A percentile compares a stretch with the other conserved stretches of the same genome.
phyloP scores from a whole-genome alignment of 2,113 vertebrate genomes.

The Eonycteris spelaea region DNA sequence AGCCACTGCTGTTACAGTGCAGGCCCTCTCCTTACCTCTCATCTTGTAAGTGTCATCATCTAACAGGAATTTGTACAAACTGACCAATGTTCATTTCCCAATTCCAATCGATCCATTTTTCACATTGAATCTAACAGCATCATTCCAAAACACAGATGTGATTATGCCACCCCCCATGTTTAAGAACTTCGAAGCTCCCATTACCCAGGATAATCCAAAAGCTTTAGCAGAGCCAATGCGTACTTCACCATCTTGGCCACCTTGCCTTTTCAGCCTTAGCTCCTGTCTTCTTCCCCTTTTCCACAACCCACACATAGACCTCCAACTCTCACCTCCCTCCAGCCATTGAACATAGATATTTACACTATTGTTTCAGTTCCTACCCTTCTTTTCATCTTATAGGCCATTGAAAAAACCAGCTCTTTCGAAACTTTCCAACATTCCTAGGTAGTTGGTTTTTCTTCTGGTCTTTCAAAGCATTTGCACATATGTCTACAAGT shows the following conservation, averaged over 20 bases:
- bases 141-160: background rate
- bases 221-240: background rate
- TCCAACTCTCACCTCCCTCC: background rate
- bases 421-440: background rate
- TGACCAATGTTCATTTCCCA: background rate
- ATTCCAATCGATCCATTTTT: background rate
- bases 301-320: background rate
- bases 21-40: background rate
- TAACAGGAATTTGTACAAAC: background rate
- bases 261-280: background rate
- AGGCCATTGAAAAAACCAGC: background rate
- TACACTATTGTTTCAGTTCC: background rate
- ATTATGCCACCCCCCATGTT: no score
- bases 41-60: background rate
- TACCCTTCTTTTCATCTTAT: background rate
- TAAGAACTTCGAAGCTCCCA: background rate
- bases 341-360: background rate
- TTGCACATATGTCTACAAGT: background rate
- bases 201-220: background rate
- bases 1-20: background rate
- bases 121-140: background rate
- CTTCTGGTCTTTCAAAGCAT: background rate
- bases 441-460: background rate
- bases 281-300: background rate
- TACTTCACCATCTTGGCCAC: background rate